A percentile compares a stretch with the other conserved stretches of the same genome.
Conservation (phyloP, 2,113 vertebrate species). For the Rhea pennata region DNA sequence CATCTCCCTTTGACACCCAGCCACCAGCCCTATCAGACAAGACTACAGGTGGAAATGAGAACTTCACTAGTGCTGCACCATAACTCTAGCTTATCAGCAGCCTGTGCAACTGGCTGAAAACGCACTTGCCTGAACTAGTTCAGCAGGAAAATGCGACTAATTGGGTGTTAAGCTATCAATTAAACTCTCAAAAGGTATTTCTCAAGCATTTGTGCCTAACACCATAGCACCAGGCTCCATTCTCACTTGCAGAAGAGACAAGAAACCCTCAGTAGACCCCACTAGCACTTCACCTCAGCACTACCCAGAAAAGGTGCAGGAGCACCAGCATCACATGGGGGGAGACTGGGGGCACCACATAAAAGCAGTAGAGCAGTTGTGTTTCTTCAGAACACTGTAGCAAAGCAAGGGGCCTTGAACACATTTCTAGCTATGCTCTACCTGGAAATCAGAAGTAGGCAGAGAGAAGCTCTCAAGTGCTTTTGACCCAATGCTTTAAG, state of each 20-base stretch:
- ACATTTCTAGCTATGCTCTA: too few relatives aligned
- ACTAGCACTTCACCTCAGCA: not conserved
- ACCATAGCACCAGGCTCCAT: not conserved
- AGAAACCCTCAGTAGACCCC: not conserved
- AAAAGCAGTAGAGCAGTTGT: not conserved
- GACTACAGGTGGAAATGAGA: not conserved
- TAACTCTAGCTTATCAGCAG: not conserved
- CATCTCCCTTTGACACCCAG: not conserved
- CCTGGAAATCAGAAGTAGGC: not conserved
- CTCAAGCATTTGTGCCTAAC: rapidly evolving
- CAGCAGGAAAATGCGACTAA: not conserved
- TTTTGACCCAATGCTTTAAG: not conserved
- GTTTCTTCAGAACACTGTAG: not conserved
- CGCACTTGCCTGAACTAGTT: not conserved
- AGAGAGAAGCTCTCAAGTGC: not conserved
- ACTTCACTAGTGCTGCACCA: not conserved
- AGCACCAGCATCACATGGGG: rapidly evolving
- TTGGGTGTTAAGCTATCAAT: not conserved
- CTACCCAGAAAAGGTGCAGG: not conserved
- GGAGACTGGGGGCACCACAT: too few relatives aligned
- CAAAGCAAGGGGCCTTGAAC: not conserved
- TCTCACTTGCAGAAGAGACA: not conserved
- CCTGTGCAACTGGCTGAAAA: not conserved
- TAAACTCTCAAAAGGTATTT: not conserved
- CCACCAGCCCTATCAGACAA: not conserved